Evolutionary conservation across 2,797 vertebrate genomes (phyloP), one percentile per base, ranked within the genome.

Genomic region (Erpetoichthys calabaricus): DNA sequence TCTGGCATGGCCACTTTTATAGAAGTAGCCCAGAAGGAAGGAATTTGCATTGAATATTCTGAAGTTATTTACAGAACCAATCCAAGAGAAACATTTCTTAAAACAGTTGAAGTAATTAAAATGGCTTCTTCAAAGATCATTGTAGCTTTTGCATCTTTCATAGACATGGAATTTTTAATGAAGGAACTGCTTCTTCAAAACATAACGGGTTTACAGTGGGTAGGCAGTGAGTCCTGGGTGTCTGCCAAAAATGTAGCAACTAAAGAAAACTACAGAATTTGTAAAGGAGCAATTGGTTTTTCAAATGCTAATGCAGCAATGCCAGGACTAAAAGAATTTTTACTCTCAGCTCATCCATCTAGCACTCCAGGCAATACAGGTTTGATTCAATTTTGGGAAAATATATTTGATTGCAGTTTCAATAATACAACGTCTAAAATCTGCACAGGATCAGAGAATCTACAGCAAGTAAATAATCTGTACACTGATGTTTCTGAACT

Each of bases 171-270:
- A 53, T 78, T 82, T 55, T 79, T 87, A n/a, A 69, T 84, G 43
- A 79, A 80, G 62, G 84, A 86, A 73, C 79, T 86, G 8, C 68
- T 80, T 53, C 58, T 63, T 55, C 80, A 88, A 61, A 85, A 84
- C 42, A 73, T 86, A 53, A 85, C 78, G 2, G 82, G 78, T 9
- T 68, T 82, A 47, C 84, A 86, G 63, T 88, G 86, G 83, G 81
- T 86, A 46, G 86, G 85, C 69, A 86, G 82, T 42, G 84, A 88
- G 63, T 81, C 82, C 47, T 88, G 84, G 86, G 83, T 85, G 64
- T 83, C 84, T 1, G 82, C 85, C 62, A 76, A 78, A 46, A 76
- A 79, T 25, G 75, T 86, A 5, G 75, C 82, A 51, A 78, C 79
- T 8, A 46, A 60, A 3, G 58, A 64, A 2, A 81, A 79, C 59